phyloP scores from a whole-genome alignment of 2,797 vertebrate genomes.

The Morus bassanus region DNA sequence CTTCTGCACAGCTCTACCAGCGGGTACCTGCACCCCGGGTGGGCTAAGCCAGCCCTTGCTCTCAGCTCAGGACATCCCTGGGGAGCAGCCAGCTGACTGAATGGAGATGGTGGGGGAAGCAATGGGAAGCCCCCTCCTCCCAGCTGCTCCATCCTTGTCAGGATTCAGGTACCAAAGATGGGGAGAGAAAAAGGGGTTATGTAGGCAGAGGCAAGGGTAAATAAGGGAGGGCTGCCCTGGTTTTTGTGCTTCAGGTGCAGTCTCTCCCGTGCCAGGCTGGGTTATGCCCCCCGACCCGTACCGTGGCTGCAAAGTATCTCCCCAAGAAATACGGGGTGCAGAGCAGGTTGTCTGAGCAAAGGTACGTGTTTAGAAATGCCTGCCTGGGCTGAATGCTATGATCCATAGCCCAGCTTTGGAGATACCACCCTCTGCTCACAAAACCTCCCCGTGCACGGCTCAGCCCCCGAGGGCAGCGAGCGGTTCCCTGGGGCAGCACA shows the following conservation, averaged over 20 bases:
- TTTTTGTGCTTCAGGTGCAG: background rate
- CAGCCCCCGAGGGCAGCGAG: background rate
- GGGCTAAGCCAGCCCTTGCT: background rate
- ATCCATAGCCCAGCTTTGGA: background rate
- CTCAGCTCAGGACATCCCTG: background rate
- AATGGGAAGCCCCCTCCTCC: background rate
- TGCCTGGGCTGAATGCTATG: background rate
- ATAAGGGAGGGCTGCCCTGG: background rate
- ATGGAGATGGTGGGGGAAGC: background rate
- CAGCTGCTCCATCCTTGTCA: background rate
- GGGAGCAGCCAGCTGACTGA: background rate
- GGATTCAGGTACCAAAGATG: background rate
- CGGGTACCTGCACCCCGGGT: background rate
- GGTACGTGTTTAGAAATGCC: background rate
- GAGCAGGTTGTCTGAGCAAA: background rate
- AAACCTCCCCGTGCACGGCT: background rate
- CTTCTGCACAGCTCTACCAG: background rate
- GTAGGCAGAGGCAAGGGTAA: background rate
- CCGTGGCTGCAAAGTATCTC: background rate
- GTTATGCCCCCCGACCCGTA: rapidly evolving
- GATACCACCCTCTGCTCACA: background rate
- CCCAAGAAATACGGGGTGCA: background rate
- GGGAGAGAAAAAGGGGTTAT: background rate
- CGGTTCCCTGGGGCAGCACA: background rate
- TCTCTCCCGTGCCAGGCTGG: background rate